Evolutionary conservation across 2,797 vertebrate genomes (phyloP), one percentile per base, ranked within the genome.

Genomic region (Manis pentadactyla): DNA sequence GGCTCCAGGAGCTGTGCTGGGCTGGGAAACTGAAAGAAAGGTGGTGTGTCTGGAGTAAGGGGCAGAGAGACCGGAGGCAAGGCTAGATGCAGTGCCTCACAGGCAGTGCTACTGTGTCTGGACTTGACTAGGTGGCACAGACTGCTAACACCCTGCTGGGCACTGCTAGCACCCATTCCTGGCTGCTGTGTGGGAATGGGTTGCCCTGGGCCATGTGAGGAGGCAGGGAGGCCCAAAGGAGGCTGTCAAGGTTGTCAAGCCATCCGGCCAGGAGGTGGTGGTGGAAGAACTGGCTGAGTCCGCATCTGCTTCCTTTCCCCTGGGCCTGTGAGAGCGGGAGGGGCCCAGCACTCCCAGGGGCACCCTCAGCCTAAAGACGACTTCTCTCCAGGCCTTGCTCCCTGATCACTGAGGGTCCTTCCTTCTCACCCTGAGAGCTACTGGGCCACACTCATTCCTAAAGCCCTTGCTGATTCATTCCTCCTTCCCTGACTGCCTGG

Each of bases 271-370:
- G 11, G 6, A 79, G 18, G 29, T 23, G 31, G 61, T 31, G 59
- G 69, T 3, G 7, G 42, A 74, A 34, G 57, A 63, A 46, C 8
- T 2, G 6, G 4, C 7, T 10, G 57, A 34, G 21, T 27, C 17
- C 53, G 51, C 31, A 23, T 17, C 1, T 31, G 1, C 83, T 57
- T 90, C 34, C 66, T 81, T 75, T 74, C 7, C 4, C 21, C 14
- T 34, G 64, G 53, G 23, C 42, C 17, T 73, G 5, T 25, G 77
- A 61, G 3, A 27, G 4, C 42, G 3, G 12, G 12, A 79, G 5
- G 2, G 14, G 5, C 7, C 53, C 66, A 23, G 1, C 7, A 5
- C 29, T 64, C 68, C 21, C 2, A 9, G 37, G 19, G 6, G 2
- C 2, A 37, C 75, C 29, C 14, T 75, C 42, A 29, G 34, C 53